Conservation (phyloP, 2,113 vertebrate genomes). For the Oreochromis tanganicae region DNA sequence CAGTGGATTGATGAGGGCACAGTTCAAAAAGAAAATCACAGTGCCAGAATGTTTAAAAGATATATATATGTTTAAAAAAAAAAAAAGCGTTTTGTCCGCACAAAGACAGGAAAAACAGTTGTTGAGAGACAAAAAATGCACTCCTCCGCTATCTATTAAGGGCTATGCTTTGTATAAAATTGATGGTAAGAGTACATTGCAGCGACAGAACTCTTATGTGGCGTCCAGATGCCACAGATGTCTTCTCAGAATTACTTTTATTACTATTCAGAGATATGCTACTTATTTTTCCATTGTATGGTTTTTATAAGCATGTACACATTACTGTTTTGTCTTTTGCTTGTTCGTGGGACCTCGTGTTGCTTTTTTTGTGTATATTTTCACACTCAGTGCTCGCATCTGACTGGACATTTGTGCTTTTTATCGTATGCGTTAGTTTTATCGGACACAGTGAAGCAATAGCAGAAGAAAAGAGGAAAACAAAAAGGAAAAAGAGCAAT, state of each 20-base stretch:
- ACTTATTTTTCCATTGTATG: constrained; percentile 59
- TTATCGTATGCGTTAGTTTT: background rate
- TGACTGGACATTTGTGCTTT: background rate
- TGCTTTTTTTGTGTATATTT: constrained; percentile 19
- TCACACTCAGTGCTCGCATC: constrained; percentile 16
- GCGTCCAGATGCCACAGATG: background rate
- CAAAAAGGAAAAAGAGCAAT: background rate
- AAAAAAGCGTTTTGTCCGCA: constrained; percentile 14
- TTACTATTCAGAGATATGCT: constrained; percentile 49
- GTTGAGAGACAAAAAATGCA: constrained; percentile 29
- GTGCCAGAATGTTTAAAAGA: constrained; percentile 34
- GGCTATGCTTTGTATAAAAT: constrained; percentile 62
- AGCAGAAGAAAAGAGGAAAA: background rate
- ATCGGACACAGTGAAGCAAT: background rate
- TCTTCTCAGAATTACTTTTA: constrained; percentile 45
- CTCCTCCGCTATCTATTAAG: constrained; percentile 48
- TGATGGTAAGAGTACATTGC: constrained; percentile 23
- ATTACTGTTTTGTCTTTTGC: constrained; percentile 14
- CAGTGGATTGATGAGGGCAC: constrained; percentile 15
- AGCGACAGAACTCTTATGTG: constrained; percentile 26
- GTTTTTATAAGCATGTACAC: constrained; percentile 50
- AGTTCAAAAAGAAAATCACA: constrained; percentile 7
- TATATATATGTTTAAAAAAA: background rate
- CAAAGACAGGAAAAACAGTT: background rate
- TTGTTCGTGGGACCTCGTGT: constrained; percentile 10